Evolutionary conservation across 23 tunicate genomes (phyloP).

Genomic region (Corella eumyota): DNA sequence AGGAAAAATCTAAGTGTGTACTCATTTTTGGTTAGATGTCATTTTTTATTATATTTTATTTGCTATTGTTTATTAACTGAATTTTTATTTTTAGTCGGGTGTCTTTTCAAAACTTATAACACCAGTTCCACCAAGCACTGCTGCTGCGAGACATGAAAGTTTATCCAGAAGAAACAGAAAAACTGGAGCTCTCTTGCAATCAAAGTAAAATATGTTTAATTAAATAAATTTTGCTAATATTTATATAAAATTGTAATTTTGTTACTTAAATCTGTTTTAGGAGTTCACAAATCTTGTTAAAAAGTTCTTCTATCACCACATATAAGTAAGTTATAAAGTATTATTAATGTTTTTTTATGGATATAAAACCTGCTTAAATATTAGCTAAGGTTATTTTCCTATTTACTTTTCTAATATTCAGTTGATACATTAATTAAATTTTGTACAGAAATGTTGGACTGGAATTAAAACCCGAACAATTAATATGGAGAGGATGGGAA

Average conservation of each 20-base stretch:
- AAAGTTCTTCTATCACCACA: too few species aligned
- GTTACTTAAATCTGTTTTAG: too few species aligned
- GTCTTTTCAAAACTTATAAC: slow-evolving; percentile 24
- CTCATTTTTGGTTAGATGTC: too few species aligned
- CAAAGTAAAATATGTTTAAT: slow-evolving; percentile 7
- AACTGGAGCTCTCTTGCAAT: slow-evolving; percentile 9
- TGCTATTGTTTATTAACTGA: too few species aligned
- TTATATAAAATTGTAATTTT: too few species aligned
- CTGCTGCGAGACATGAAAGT: slow-evolving; percentile 31
- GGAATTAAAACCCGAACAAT: slow-evolving; percentile 63
- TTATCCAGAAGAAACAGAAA: slow-evolving; percentile 34
- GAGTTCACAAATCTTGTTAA: too few species aligned
- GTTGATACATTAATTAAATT: background rate
- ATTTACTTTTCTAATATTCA: background rate
- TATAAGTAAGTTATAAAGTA: background rate
- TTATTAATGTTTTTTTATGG: background rate
- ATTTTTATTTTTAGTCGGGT: slow-evolving; percentile 22
- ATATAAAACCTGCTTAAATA: background rate
- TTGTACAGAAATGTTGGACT: slow-evolving; percentile 42
- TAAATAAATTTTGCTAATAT: too few species aligned
- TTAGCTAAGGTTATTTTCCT: background rate
- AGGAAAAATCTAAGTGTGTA: too few species aligned
- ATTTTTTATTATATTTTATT: too few species aligned
- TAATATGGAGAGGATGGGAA: slow-evolving; percentile 83
- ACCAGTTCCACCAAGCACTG: slow-evolving; percentile 39